These are phyloP conservation scores for Arizona elegans DNA, from an alignment of 2,113 vertebrate genomes.

Conservation along the genomic window DNA sequence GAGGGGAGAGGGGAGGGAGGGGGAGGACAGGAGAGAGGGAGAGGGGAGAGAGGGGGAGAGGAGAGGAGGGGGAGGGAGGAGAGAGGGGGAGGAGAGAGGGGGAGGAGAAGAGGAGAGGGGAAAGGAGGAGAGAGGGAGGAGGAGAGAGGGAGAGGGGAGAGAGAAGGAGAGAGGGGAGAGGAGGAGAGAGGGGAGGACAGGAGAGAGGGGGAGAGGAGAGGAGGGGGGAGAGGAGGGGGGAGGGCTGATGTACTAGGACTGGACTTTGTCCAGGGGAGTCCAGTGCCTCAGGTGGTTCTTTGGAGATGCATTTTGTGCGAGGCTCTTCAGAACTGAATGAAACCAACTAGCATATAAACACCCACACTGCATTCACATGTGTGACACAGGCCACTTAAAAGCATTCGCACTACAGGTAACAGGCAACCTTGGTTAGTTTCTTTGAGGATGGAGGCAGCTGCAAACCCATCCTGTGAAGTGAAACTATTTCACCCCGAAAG, in stretches of 20 bases:
- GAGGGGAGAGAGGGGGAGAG: too few species aligned
- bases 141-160: too few species aligned
- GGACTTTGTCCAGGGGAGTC: neutral
- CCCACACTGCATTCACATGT: neutral
- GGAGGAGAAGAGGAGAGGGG: fast-evolving
- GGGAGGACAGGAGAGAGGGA: neutral
- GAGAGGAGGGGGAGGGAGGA: fast-evolving
- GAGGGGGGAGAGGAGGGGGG: fast-evolving
- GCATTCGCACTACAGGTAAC: neutral
- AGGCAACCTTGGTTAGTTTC: neutral
- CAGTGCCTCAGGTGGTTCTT: neutral
- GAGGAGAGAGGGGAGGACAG: too few species aligned
- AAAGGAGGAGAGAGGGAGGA: neutral
- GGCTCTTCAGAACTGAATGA: neutral
- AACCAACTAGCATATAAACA: neutral
- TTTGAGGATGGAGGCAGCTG: neutral
- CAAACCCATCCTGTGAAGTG: neutral
- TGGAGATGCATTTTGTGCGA: neutral
- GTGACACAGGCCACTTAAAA: neutral
- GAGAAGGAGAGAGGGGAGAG: fast-evolving
- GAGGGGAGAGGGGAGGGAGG: neutral
- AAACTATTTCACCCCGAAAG: neutral
- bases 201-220: neutral
- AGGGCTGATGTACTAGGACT: neutral
- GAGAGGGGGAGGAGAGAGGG: fast-evolving